A percentile compares a stretch with the other conserved stretches of the same genome.
Conservation (phyloP, 2,113 vertebrate species). For the Nothobranchius kuhntae region DNA sequence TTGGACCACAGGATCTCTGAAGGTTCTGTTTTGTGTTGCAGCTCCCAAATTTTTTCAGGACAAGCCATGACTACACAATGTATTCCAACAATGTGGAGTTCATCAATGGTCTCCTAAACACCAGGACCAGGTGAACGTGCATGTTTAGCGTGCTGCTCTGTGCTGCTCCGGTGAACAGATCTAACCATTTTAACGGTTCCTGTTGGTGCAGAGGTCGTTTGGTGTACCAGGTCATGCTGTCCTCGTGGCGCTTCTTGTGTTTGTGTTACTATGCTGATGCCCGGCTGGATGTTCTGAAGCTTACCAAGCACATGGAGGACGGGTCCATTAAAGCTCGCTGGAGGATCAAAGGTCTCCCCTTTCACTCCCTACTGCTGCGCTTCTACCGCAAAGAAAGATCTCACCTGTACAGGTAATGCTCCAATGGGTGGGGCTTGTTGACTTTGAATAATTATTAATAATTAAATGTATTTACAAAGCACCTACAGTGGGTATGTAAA, state of each 20-base stretch:
- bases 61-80: conserved; percentile 83
- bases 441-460: no score
- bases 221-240: conserved; percentile 78
- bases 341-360: conserved; percentile 85
- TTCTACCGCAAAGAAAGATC: conserved; percentile 87
- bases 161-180: no score
- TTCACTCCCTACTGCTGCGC: conserved; percentile 79
- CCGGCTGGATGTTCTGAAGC: conserved; percentile 86
- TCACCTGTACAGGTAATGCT: conserved; percentile 78
- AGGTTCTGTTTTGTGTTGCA: conserved; percentile 57
- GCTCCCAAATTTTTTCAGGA: conserved; percentile 85
- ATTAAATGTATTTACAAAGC: no score
- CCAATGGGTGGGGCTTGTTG: no score
- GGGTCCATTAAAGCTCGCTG: conserved; percentile 87
- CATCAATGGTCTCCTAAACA: conserved; percentile 82
- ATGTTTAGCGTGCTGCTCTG: background rate
- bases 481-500: no score
- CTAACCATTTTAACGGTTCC: background rate
- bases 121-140: conserved; percentile 80
- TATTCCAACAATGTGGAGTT: conserved; percentile 87
- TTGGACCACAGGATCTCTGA: no score
- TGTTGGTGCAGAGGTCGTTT: conserved; percentile 70
- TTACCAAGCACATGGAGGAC: conserved; percentile 87
- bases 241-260: conserved; percentile 80
- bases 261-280: conserved; percentile 83